Conservation (phyloP, 2,888 invertebrate genomes). For the Acrobasis consociella region DNA sequence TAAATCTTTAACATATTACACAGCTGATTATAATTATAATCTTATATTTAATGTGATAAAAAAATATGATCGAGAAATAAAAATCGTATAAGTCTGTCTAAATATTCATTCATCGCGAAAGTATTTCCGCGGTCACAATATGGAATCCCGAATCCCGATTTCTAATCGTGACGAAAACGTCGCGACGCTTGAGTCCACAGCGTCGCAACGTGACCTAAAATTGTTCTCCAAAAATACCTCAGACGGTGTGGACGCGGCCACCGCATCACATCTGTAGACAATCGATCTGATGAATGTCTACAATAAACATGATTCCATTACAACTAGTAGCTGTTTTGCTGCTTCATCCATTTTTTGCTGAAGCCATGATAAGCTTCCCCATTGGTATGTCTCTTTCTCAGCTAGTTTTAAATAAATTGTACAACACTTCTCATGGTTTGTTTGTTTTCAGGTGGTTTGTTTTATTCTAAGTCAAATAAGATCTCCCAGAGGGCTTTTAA, state of each 20-base stretch:
- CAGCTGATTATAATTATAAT: neutral
- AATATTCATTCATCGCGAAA: slow-evolving; percentile 24
- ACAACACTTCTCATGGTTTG: slow-evolving; percentile 21
- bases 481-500: slow-evolving; percentile 55
- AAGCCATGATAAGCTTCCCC: slow-evolving; percentile 51
- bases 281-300: slow-evolving; percentile 40
- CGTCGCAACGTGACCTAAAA: slow-evolving; percentile 71
- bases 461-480: slow-evolving; percentile 55
- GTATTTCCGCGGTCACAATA: slow-evolving; percentile 28
- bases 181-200: slow-evolving; percentile 36
- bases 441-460: slow-evolving; percentile 74
- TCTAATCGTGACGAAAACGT: slow-evolving; percentile 32
- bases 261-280: slow-evolving; percentile 51
- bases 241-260: slow-evolving; percentile 60
- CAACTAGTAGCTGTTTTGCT: slow-evolving; percentile 41
- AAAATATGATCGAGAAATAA: neutral
- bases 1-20: too few species aligned
- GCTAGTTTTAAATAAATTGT: neutral
- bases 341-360: slow-evolving; percentile 35
- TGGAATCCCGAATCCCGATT: slow-evolving; percentile 24
- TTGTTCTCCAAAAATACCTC: slow-evolving; percentile 78
- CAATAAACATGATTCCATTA: slow-evolving; percentile 38
- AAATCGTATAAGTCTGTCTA: neutral
- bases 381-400: slow-evolving; percentile 52
- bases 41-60: neutral